Percentiles rank a stretch among this genome's conserved stretches.
phyloP scores from a whole-genome alignment of 1,140 invertebrate genomes.

The Homalodisca vitripennis region DNA sequence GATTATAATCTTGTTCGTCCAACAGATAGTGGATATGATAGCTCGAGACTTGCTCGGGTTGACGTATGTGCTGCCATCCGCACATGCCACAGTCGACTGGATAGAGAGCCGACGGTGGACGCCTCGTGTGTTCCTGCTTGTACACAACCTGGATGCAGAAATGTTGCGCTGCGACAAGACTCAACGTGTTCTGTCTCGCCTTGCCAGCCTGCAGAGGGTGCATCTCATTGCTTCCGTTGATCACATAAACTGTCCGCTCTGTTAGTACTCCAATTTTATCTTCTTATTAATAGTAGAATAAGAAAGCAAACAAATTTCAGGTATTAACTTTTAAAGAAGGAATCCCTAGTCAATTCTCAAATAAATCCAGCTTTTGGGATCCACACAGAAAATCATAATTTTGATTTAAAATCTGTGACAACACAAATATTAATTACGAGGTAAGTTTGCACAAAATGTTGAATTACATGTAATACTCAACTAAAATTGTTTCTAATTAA shows the following conservation, averaged over 20 bases:
- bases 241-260: slow-evolving; percentile 87
- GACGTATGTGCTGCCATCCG: slow-evolving; percentile 56
- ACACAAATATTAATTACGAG: no score
- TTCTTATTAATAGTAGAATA: no score
- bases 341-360: no score
- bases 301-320: no score
- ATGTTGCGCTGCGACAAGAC: slow-evolving; percentile 73
- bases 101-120: slow-evolving; percentile 63
- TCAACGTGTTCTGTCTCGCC: slow-evolving; percentile 70
- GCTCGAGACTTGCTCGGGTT: slow-evolving; percentile 71
- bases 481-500: no score
- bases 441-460: no score
- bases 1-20: no score
- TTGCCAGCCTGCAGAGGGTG: slow-evolving; percentile 72
- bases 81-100: slow-evolving; percentile 64
- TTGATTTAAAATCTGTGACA: no score
- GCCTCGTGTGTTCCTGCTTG: slow-evolving; percentile 73
- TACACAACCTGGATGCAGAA: slow-evolving; percentile 88
- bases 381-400: no score
- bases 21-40: slow-evolving; percentile 77
- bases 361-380: no score
- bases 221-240: slow-evolving; percentile 85
- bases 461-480: no score
- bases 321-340: no score
- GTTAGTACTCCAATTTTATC: slow-evolving; percentile 66